Evolutionary conservation across 2,797 vertebrate genomes (phyloP).

Genomic region (Takifugu ocellatus): DNA sequence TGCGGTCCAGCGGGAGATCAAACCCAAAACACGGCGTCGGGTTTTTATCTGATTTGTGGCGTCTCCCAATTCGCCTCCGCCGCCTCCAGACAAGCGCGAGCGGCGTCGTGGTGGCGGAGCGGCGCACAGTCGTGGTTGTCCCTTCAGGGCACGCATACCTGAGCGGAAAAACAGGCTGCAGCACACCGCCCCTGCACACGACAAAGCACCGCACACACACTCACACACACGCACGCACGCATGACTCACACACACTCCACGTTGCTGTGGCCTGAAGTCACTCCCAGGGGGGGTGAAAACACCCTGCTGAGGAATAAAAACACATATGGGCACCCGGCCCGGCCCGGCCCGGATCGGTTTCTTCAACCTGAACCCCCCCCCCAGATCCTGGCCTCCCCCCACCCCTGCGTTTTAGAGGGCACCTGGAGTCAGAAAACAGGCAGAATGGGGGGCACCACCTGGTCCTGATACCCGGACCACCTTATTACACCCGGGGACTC

Average conservation of each 20-base stretch:
- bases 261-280: slow-evolving; percentile 73
- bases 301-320: slow-evolving; percentile 60
- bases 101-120: slow-evolving; percentile 49
- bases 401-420: slow-evolving; percentile 58
- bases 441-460: background rate
- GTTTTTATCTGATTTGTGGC: too few relatives aligned
- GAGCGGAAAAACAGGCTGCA: slow-evolving; percentile 74
- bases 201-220: slow-evolving; percentile 64
- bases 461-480: too few relatives aligned
- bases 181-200: slow-evolving; percentile 70
- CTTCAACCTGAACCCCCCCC: slow-evolving; percentile 22
- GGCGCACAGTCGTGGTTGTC: slow-evolving; percentile 66
- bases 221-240: slow-evolving; percentile 25
- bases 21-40: background rate
- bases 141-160: slow-evolving; percentile 79
- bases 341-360: slow-evolving; percentile 8
- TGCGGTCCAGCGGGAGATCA: too few relatives aligned
- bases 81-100: background rate
- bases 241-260: slow-evolving; percentile 35
- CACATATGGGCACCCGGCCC: slow-evolving; percentile 40
- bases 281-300: slow-evolving; percentile 55
- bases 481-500: too few relatives aligned
- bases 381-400: slow-evolving; percentile 56
- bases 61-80: too few relatives aligned
- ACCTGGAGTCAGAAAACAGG: slow-evolving; percentile 60